Base-by-base conservation (phyloP, 1,140 invertebrate species). In the Lasioglossum baleicum region DNA sequence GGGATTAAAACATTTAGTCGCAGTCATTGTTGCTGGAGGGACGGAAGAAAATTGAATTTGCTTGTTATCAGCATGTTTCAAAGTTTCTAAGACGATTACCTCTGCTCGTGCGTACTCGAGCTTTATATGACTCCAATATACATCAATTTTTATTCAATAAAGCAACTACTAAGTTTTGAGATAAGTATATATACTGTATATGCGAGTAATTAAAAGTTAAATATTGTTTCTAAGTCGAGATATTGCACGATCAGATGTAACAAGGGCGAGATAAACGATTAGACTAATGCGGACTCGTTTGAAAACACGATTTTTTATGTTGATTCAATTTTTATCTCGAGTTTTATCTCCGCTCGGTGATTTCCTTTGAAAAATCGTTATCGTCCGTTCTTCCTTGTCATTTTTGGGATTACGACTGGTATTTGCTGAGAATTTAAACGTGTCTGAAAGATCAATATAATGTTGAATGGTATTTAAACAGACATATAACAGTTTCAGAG, bases 281-380 rank as follows among this genome's bases (percentile, higher is more conserved):
- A 48, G 17, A 6, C 26, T 74, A 0, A 7, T 17, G 10, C 11
- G 2, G 40, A 40, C 11, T n/a, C 31, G 2, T 35, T 61, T 8
- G 31, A 17, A 51, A 48, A 35, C 0, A 31, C 26, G 1, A 7
- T 10, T 75, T 51, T 67, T 2, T 6, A 2, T 53, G 10, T 77
- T 76, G 42, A 77, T 68, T 70, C 56, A 26, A 69, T 58, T 4
- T 44, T 44, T 44, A 44, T 11, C 42, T 44, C 42, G 42, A 44
- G 42, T 7, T 51, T n/a, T 51, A 68, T 68, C 44, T 51, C 5
- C 0, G 44, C 15, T 71, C 35, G 2, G 15, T 26, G 20, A 63
- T 77, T 77, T 71, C 6, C 0, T 68, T 51, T 17, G 61, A 42
- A 48, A 63, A 77, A 68, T 44, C 15, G 26, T 44, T 42, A 58